Percentiles rank a stretch among this genome's conserved stretches.
Evolutionary conservation across 2,797 vertebrate genomes (phyloP).

Genomic region (Syngnathus acus): DNA sequence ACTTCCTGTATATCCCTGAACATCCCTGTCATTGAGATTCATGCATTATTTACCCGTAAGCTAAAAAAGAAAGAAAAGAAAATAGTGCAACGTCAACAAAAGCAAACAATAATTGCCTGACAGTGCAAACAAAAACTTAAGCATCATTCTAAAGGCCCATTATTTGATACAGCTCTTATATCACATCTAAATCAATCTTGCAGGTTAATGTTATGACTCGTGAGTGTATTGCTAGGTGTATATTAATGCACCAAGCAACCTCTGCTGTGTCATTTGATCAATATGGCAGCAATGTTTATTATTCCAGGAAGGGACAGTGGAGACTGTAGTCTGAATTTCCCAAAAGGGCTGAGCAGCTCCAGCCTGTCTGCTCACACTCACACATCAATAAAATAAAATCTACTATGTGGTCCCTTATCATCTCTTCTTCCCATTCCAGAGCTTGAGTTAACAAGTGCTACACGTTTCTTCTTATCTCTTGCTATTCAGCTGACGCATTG

Average conservation of each 20-base stretch:
- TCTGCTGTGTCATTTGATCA: slow-evolving; percentile 56
- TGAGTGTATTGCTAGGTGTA: slow-evolving; percentile 18
- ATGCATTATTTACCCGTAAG: not conserved
- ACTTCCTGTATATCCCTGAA: not conserved
- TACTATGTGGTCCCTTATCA: not conserved
- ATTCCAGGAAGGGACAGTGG: slow-evolving; percentile 45
- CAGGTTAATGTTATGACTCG: slow-evolving; percentile 6
- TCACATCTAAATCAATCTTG: not conserved
- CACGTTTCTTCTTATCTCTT: slow-evolving; percentile 4
- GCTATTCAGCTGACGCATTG: not conserved
- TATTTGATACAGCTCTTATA: not conserved
- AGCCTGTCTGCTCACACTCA: slow-evolving; percentile 20
- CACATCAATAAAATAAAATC: slow-evolving; percentile 20
- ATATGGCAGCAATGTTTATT: slow-evolving; percentile 52
- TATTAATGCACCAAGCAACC: slow-evolving; percentile 37
- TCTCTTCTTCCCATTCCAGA: not conserved
- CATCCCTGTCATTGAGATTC: not conserved
- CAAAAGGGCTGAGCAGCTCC: slow-evolving; percentile 13
- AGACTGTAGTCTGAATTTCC: slow-evolving; percentile 25
- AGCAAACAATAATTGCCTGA: not conserved
- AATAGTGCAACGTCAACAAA: not conserved
- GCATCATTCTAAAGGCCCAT: not conserved
- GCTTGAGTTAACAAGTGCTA: slow-evolving; percentile 10
- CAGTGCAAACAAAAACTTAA: not conserved
- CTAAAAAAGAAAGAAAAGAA: not conserved